Percentiles rank a stretch among this genome's conserved stretches.
These are phyloP conservation scores for Caenorhabditis uteleia DNA, from an alignment of 2,888 invertebrate genomes.

Conservation along the genomic window DNA sequence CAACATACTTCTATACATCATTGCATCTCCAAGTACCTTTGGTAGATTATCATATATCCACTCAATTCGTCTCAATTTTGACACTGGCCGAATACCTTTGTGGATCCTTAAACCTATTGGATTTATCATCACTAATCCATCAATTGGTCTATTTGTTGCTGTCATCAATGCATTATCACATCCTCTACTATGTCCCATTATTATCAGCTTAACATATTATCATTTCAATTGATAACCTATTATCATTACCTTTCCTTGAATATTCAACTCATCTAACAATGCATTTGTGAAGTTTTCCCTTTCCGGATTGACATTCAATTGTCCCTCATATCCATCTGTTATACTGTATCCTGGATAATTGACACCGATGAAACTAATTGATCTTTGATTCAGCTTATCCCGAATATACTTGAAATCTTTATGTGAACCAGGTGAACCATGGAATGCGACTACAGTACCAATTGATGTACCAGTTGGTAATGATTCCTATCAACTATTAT, in stretches of 20 bases:
- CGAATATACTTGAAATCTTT: constrained; percentile 55
- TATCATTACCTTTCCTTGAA: constrained; percentile 28
- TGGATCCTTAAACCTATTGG: constrained; percentile 48
- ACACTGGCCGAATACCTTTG: constrained; percentile 41
- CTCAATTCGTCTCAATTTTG: constrained; percentile 5
- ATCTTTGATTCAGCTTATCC: constrained; percentile 25
- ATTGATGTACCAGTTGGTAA: constrained; percentile 36
- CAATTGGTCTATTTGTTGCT: constrained; percentile 16
- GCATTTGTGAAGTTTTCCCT: constrained; percentile 45
- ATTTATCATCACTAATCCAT: constrained; percentile 47
- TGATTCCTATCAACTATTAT: constrained; percentile 41
- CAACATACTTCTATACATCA: too few relatives aligned
- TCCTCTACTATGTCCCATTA: constrained; percentile 51
- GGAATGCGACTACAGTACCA: constrained; percentile 50
- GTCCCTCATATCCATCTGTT: constrained; percentile 14
- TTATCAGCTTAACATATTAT: too few relatives aligned
- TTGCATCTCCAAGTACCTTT: constrained; percentile 12
- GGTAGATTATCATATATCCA: constrained; percentile 12
- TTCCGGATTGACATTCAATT: constrained; percentile 35
- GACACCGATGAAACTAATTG: constrained; percentile 49
- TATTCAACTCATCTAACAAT: constrained; percentile 28
- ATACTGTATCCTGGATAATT: constrained; percentile 51
- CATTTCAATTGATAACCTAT: too few relatives aligned
- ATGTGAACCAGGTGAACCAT: constrained; percentile 56
- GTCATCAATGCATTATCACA: constrained; percentile 51